A percentile compares a stretch with the other conserved stretches of the same genome.
Conservation (phyloP, 1,140 invertebrate genomes). For the Holcopasites calliopsidis region DNA sequence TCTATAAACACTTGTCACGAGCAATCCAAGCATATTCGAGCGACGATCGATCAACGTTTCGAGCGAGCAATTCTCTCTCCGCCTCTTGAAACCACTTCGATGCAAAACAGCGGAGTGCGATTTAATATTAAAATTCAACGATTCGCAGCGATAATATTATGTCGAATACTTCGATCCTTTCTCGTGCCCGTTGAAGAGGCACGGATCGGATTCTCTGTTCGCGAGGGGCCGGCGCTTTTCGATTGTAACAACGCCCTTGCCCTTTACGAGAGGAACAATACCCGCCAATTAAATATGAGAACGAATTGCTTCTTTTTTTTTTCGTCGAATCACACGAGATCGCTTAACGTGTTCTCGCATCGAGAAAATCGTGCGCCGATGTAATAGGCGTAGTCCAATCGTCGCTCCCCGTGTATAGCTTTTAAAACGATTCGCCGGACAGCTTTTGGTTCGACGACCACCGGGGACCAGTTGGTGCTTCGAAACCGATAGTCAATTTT, state of each 20-base stretch:
- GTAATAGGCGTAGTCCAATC: conserved; percentile 49
- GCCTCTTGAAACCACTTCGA: conserved; percentile 5
- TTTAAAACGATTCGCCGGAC: conserved; percentile 56
- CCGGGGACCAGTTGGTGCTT: conserved; percentile 17
- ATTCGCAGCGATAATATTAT: not conserved
- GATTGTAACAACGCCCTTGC: too few species aligned
- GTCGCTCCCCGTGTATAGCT: conserved; percentile 25
- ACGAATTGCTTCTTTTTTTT: conserved; percentile 2
- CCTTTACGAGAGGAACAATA: not conserved
- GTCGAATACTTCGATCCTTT: not conserved
- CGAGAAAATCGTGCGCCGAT: conserved; percentile 45
- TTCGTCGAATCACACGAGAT: conserved; percentile 10
- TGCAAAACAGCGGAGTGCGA: not conserved
- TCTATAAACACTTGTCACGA: conserved; percentile 62
- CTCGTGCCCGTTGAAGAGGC: not conserved
- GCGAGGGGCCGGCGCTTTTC: not conserved
- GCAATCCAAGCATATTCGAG: conserved; percentile 41
- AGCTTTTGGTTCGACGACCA: conserved; percentile 38
- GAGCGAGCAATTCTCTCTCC: conserved; percentile 6
- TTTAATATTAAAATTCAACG: conserved; percentile 6
- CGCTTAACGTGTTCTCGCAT: conserved; percentile 54
- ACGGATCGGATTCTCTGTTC: not conserved
- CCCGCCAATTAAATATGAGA: not conserved
- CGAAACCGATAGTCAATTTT: conserved; percentile 54
- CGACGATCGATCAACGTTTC: conserved; percentile 54